Conservation (phyloP, 2,888 invertebrate genomes). For the Conops quadrifasciatus region DNA sequence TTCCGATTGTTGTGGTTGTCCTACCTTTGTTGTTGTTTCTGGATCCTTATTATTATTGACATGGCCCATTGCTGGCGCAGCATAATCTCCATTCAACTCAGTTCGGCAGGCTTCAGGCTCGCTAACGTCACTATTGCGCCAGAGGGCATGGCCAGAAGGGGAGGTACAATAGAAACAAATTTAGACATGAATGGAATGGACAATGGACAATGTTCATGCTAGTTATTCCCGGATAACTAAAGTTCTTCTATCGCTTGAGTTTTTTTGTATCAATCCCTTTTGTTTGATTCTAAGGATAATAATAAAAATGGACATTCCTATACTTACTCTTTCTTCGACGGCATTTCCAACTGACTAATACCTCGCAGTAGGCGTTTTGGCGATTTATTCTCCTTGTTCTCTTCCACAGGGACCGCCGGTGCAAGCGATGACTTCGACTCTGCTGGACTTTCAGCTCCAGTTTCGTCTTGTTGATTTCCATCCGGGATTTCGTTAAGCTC, state of each 20-base stretch:
- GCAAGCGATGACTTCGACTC: background rate
- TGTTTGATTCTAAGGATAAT: too few species aligned
- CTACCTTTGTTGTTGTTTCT: constrained; percentile 44
- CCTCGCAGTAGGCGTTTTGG: constrained; percentile 58
- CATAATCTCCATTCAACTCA: constrained; percentile 45
- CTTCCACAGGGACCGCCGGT: constrained; percentile 31
- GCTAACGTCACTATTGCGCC: constrained; percentile 26
- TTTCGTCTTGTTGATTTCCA: constrained; percentile 36
- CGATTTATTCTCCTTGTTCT: constrained; percentile 60
- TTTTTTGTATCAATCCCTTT: too few species aligned
- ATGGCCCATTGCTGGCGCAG: constrained; percentile 40
- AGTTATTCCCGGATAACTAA: too few species aligned
- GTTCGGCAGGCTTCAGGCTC: constrained; percentile 44
- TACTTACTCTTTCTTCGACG: constrained; percentile 62
- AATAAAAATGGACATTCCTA: background rate
- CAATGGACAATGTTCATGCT: too few species aligned
- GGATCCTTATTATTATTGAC: constrained; percentile 59
- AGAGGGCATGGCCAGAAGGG: background rate
- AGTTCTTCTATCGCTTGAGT: too few species aligned
- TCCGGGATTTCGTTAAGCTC: background rate
- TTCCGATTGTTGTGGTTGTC: constrained; percentile 22
- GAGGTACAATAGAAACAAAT: background rate
- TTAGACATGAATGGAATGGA: background rate
- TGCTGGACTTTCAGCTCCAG: constrained; percentile 14
- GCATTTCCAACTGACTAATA: constrained; percentile 59